Percentiles rank a stretch among this genome's conserved stretches.
Conservation (phyloP, 1,140 invertebrate genomes). For the Drosophila oshimai region DNA sequence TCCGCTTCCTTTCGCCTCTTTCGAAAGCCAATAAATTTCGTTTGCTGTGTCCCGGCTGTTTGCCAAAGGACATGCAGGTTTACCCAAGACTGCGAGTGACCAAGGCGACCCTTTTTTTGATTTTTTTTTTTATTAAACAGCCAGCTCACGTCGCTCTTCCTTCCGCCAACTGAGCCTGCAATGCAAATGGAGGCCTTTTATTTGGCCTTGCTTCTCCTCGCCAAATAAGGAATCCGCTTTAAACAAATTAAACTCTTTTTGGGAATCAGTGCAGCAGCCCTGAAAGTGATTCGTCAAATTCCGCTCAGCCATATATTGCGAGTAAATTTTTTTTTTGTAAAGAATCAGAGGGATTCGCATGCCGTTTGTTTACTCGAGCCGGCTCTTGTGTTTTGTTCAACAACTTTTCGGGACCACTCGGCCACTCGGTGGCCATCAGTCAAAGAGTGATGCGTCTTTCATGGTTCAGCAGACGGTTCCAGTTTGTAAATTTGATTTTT, state of each 20-base stretch:
- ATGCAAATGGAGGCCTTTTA: conserved; percentile 17
- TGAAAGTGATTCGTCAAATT: conserved; percentile 44
- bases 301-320: conserved; percentile 31
- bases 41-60: conserved; percentile 22
- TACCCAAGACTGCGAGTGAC: conserved; percentile 16
- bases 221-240: conserved; percentile 18
- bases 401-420: conserved; percentile 20
- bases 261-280: conserved; percentile 8
- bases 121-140: conserved; percentile 26
- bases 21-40: conserved; percentile 59
- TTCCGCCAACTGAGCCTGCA: background rate
- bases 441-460: conserved; percentile 4
- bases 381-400: conserved; percentile 19
- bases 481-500: conserved; percentile 9
- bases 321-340: conserved; percentile 21
- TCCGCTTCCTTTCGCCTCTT: background rate
- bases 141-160: conserved; percentile 11
- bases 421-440: conserved; percentile 16
- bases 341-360: conserved; percentile 7
- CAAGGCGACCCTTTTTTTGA: background rate
- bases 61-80: conserved; percentile 25
- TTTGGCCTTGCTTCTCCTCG: background rate
- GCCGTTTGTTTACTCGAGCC: conserved; percentile 29
- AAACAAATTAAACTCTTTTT: conserved; percentile 5
- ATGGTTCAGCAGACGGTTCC: background rate